Base-by-base conservation (phyloP, 1,140 invertebrate species). In the Marisa cornuarietis region DNA sequence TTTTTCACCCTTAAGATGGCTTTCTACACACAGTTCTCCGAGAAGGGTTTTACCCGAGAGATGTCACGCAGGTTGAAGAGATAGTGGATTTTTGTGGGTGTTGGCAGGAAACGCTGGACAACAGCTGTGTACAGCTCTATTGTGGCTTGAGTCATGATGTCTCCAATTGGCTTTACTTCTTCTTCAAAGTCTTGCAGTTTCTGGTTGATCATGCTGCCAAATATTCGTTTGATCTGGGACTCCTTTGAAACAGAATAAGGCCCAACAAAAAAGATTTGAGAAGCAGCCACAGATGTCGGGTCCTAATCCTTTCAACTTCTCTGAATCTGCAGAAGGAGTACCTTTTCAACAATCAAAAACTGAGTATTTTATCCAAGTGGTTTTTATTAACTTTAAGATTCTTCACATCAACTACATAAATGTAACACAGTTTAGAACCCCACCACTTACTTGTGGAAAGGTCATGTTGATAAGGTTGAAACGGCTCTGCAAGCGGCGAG, bases 31-130 rank as follows among this genome's bases (percentile, higher is more conserved):
- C 11, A 58, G 14, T 58, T 11, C 54, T 58, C 54, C 16, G 7
- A 24, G 65, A 68, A 68, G 11, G 1, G n/a, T 74, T 73, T 74
- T 84, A 94, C 93, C 92, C 94, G 95, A 4, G 95, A 96, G 83
- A 97, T 96, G 87, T 97, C 96, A 82, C 95, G 92, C 80, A 97
- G 89, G 90, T 96, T 97, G 91, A 97, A 97, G 22, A 96, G 90
- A 84, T 97, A 97, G 89, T 97, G 96, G 85, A 96, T 96, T 88
- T 96, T 97, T 61, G 94, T 93, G 1, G 96, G 96, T 6, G 95
- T 96, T 3, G 96, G 96, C 68, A 96, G 88, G 92, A 97, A 94
- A 86, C 94, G 94, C 6, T 87, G 87, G 6, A 93, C 91, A 0
- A 96, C 94, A 78, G 92, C 92, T 85, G 94, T 93, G 86, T 96